phyloP scores from a whole-genome alignment of 2,113 vertebrate genomes.

The Oreochromis tanganicae region DNA sequence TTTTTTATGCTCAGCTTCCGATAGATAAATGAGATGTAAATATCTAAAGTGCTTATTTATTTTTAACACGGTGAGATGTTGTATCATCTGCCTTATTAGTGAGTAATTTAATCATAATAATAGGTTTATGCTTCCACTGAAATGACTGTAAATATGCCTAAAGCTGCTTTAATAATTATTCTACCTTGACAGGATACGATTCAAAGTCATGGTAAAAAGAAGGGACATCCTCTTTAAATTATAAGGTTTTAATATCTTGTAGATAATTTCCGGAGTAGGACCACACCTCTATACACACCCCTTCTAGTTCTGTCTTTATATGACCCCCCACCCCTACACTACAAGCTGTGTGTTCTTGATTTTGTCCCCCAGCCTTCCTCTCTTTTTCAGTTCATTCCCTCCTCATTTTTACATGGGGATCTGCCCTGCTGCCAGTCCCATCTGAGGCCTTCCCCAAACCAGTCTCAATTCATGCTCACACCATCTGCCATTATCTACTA shows the following conservation, averaged over 20 bases:
- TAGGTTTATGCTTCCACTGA: neutral
- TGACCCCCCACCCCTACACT: neutral
- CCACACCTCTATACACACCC: neutral
- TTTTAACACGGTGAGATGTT: neutral
- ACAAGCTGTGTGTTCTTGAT: neutral
- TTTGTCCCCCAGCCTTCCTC: neutral
- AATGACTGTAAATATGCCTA: constrained; percentile 5
- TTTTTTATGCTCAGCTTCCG: neutral
- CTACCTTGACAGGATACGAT: neutral
- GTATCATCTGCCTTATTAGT: neutral
- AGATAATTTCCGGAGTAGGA: neutral
- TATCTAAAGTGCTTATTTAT: constrained; percentile 24
- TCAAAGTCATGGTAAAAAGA: neutral
- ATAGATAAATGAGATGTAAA: constrained; percentile 30
- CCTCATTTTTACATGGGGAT: neutral
- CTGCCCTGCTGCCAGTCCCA: neutral
- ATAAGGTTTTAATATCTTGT: neutral
- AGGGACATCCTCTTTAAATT: neutral
- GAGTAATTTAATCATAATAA: neutral
- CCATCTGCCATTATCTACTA: neutral
- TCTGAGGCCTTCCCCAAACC: neutral
- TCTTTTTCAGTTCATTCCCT: neutral
- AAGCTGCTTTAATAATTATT: neutral
- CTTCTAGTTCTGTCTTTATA: neutral
- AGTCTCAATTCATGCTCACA: neutral